Evolutionary conservation across 1,140 invertebrate genomes (phyloP), one percentile per base, ranked within the genome.

Genomic region (Neuroterus valhalla): DNA sequence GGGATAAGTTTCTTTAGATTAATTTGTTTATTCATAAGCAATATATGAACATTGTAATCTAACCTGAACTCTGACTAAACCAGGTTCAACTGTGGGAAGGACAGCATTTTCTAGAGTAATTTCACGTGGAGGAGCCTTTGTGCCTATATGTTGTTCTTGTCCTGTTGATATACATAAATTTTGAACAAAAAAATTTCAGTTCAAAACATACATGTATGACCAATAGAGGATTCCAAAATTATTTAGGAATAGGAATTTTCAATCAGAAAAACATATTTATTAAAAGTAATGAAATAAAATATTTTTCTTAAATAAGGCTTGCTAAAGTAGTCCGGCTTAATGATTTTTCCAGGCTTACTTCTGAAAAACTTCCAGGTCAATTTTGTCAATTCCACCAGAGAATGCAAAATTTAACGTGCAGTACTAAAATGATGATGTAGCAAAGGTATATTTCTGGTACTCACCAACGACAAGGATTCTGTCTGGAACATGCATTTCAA

Each of bases 401-500:
- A n/a, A n/a, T n/a, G n/a, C n/a, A n/a, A n/a, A n/a, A n/a, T n/a
- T n/a, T n/a, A n/a, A 19, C n/a, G 44, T 4, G 3, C 10, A 8
- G 6, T 68, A 68, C 21, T 19, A 12, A 46, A 45, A 68, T 43
- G 19, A 21, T 68, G 38, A 11, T 67, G 42, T 46, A 11, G 12
- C 45, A 21, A 23, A 21, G 23, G 0, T 68, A 2, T 6, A 12
- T 48, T 69, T 69, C 19, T 66, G 70, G 74, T 77, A 85, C 84
- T 86, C 87, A 93, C 93, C 96, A 80, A 94, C 91, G 68, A 97
- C 95, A 76, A 97, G 91, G 87, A 98, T 97, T 83, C 96, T 91
- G 80, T 97, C 96, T n/a, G 96, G 96, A 38, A 98, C 96, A 84
- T 94, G 94, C 96, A 97, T 98, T 77, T 95, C 93, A 87, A 95